These are phyloP conservation scores for Rhodophaea formosa DNA, from an alignment of 2,888 invertebrate species.

Conservation along the genomic window DNA sequence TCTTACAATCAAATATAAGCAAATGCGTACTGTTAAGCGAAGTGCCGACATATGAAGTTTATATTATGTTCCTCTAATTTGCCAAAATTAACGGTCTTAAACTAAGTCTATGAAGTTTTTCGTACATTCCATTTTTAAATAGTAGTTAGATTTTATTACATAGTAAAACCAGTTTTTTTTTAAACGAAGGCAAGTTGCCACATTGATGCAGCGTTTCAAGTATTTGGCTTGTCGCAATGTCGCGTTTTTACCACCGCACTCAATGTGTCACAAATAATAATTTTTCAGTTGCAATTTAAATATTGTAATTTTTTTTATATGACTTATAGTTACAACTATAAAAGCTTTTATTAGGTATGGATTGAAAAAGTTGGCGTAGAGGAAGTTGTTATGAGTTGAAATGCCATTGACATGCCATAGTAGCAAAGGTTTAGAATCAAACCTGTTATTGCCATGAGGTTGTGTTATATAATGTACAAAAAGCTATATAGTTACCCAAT, in stretches of 20 bases:
- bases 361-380: too few relatives aligned
- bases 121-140: constrained; percentile 61
- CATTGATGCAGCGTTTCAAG: too few relatives aligned
- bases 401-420: constrained; percentile 65
- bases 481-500: constrained; percentile 72
- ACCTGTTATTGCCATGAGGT: constrained; percentile 67
- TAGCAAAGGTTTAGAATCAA: constrained; percentile 33
- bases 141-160: constrained; percentile 24
- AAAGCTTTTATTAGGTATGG: not conserved
- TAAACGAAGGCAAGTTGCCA: not conserved
- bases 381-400: not conserved
- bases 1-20: too few relatives aligned
- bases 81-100: constrained; percentile 25
- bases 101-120: constrained; percentile 27
- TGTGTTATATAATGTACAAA: constrained; percentile 75
- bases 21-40: too few relatives aligned
- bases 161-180: constrained; percentile 13
- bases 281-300: not conserved
- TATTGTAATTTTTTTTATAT: not conserved
- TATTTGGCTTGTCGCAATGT: too few relatives aligned
- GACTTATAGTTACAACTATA: not conserved
- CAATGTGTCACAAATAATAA: too few relatives aligned
- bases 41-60: constrained; percentile 35
- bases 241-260: too few relatives aligned
- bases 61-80: constrained; percentile 44